A percentile compares a stretch with the other conserved stretches of the same genome.
Conservation (phyloP, 64 coral and sea anemone genomes). For the Astreopora myriophthalma region DNA sequence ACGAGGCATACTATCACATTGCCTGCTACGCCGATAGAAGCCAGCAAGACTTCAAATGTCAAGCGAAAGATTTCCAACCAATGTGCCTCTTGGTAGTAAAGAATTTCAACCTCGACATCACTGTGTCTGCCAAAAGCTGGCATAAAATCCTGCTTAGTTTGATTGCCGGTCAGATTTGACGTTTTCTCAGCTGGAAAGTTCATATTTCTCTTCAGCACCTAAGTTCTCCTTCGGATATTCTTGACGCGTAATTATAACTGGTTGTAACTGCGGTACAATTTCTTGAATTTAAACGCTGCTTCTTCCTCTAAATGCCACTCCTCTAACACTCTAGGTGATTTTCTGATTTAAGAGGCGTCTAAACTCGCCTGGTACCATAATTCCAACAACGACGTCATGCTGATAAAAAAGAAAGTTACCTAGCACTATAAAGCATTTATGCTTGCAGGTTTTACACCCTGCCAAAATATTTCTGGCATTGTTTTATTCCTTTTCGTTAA, state of each 20-base stretch:
- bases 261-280: too few relatives aligned
- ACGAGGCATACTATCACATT: constrained; percentile 71
- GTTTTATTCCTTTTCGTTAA: background rate
- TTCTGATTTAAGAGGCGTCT: background rate
- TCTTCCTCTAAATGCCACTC: background rate
- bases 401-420: background rate
- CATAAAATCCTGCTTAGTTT: background rate
- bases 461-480: background rate
- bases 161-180: background rate
- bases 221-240: too few relatives aligned
- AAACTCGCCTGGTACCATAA: background rate
- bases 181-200: background rate
- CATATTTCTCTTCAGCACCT: too few relatives aligned
- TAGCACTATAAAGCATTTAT: background rate
- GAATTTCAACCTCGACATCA: background rate
- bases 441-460: background rate
- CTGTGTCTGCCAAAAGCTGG: too few relatives aligned
- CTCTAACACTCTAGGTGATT: background rate
- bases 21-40: constrained; percentile 69
- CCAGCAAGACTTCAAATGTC: constrained; percentile 44
- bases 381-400: background rate
- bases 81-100: background rate
- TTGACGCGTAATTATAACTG: too few relatives aligned
- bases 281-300: background rate
- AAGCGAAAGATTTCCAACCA: constrained; percentile 38